Evolutionary conservation across 1,140 invertebrate genomes (phyloP), one percentile per base, ranked within the genome.

Genomic region (Drosophila oshimai): DNA sequence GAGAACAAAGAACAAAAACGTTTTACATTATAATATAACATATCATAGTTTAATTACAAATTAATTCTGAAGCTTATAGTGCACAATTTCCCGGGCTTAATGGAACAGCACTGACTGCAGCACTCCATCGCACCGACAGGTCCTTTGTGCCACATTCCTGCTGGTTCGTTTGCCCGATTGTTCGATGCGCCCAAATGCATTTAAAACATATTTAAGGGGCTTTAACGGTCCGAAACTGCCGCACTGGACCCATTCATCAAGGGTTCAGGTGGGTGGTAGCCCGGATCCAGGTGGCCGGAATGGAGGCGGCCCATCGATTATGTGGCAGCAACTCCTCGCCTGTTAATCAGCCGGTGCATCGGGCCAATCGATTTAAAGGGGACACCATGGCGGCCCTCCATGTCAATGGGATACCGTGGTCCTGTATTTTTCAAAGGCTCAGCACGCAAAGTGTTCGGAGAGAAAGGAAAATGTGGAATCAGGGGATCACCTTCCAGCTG

Each of bases 131-230:
- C 9, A 4, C 7, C 13, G 15, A 13, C 9, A 18, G 13, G 28
- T 24, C 58, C 54, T 65, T 57, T 77, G 64, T 55, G 36, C 34
- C 53, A 13, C 51, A 60, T 47, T 49, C 61, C 33, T 55, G 50
- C 34, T 55, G 37, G 62, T 39, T 46, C 68, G 49, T 37, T 65
- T 57, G 53, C 28, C 54, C 51, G 17, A 67, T 68, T 72, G 65
- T 71, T 45, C 58, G 42, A 12, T 80, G 61, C 68, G 72, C 57
- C 76, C 72, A 87, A 87, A 76, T 87, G 81, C 81, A 87, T 81
- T 86, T 86, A 86, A 79, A 76, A 67, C 81, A 74, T 81, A 81
- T 86, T 86, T 86, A 80, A 86, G 57, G 73, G 42, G 61, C 61
- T 54, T 54, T 64, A 60, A 36, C 51, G 29, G 41, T 51, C 34